Conservation (phyloP, 2,888 invertebrate genomes). For the Lasioglossum lativentre region DNA sequence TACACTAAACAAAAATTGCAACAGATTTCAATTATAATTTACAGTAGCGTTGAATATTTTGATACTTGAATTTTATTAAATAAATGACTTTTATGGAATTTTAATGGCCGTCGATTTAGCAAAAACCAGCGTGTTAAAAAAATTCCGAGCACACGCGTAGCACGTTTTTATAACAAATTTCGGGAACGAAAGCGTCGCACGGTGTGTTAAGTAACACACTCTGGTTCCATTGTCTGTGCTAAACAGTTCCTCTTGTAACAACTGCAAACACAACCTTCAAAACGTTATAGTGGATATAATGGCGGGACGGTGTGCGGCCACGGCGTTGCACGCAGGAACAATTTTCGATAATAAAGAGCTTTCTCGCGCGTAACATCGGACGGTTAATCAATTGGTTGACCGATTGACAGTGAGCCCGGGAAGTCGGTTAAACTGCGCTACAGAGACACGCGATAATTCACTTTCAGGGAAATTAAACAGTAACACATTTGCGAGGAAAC, state of each 20-base stretch:
- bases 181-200: neutral
- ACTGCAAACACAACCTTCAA: neutral
- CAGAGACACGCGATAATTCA: slow-evolving; percentile 27
- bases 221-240: neutral
- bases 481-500: slow-evolving; percentile 17
- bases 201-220: neutral
- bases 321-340: neutral
- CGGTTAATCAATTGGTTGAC: slow-evolving; percentile 46
- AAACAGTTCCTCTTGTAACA: neutral
- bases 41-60: neutral
- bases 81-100: neutral
- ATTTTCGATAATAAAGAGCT: slow-evolving; percentile 30
- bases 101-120: neutral
- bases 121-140: neutral
- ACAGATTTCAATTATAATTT: neutral
- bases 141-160: too few species aligned
- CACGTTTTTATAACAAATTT: neutral
- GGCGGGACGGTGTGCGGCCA: neutral
- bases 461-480: slow-evolving; percentile 36
- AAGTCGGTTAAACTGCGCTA: slow-evolving; percentile 31
- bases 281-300: neutral
- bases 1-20: neutral
- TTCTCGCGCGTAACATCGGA: slow-evolving; percentile 7
- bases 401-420: slow-evolving; percentile 37
- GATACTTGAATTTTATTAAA: neutral